Percentiles rank a stretch among this genome's conserved stretches.
Conservation (phyloP, 64 coral and sea anemone genomes). For the Anthopleura sola region DNA sequence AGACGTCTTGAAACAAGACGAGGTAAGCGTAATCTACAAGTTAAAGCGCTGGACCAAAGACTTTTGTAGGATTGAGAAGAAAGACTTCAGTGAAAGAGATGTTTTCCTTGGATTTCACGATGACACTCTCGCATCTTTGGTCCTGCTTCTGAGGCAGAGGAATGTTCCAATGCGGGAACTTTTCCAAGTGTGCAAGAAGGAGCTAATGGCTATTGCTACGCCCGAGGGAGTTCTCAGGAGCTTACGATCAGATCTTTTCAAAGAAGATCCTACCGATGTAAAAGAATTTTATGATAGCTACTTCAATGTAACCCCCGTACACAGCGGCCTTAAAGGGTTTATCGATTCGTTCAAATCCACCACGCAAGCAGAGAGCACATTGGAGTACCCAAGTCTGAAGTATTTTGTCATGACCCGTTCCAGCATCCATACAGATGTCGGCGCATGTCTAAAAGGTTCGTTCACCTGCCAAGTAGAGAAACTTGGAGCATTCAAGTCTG, state of each 20-base stretch:
- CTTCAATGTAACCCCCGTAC: conserved; percentile 60
- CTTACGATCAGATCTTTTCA: conserved; percentile 23
- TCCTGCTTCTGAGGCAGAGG: conserved; percentile 40
- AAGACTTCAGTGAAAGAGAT: conserved; percentile 51
- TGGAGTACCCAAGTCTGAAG: neutral
- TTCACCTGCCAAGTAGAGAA: conserved; percentile 67
- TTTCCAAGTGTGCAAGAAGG: conserved; percentile 63
- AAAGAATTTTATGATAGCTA: conserved; percentile 30
- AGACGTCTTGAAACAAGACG: conserved; percentile 61
- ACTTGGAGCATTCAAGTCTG: conserved; percentile 82
- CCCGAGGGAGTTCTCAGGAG: conserved; percentile 89
- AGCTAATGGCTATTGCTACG: conserved; percentile 71
- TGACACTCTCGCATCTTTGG: conserved; percentile 80
- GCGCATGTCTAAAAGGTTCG: conserved; percentile 35
- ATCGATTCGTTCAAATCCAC: neutral
- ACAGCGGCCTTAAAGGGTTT: conserved; percentile 61
- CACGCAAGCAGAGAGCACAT: neutral
- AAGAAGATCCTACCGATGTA: conserved; percentile 39
- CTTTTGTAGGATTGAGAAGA: conserved; percentile 47
- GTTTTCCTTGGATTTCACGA: conserved; percentile 82
- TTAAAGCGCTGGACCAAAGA: conserved; percentile 49
- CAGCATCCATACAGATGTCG: conserved; percentile 66
- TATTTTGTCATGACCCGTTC: conserved; percentile 78
- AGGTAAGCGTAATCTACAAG: conserved; percentile 28
- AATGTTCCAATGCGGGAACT: conserved; percentile 36